These are phyloP conservation scores for Sula dactylatra DNA, from an alignment of 2,113 vertebrate genomes.

Conservation along the genomic window DNA sequence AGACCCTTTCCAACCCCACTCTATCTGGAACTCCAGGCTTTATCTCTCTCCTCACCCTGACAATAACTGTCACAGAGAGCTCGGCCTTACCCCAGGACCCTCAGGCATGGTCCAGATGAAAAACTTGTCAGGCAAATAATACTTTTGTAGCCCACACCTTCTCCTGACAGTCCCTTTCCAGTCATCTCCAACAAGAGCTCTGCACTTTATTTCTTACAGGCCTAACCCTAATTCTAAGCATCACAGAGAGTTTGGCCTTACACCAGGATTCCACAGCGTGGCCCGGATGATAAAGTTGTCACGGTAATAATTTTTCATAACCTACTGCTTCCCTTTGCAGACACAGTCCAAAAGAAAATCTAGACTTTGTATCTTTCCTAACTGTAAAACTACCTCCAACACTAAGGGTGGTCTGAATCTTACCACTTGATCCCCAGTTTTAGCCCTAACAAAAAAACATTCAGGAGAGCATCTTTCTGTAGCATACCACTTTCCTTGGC, in stretches of 20 bases:
- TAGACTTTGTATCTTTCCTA: neutral
- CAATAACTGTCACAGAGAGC: neutral
- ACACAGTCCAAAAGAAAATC: neutral
- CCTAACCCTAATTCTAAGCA: neutral
- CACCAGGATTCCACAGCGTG: neutral
- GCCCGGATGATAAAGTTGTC: neutral
- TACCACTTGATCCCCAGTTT: neutral
- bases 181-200: neutral
- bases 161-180: neutral
- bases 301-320: neutral
- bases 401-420: neutral
- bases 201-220: neutral
- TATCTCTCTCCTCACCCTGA: neutral
- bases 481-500: neutral
- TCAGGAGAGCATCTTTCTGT: neutral
- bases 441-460: neutral
- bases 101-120: neutral
- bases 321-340: neutral
- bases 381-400: neutral
- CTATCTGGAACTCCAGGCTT: neutral
- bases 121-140: neutral
- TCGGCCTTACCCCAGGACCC: neutral
- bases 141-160: neutral
- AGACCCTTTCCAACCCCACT: neutral
- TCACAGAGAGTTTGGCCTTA: neutral